Percentiles rank a stretch among this genome's conserved stretches.
Conservation (phyloP, 2,113 vertebrate species). For the Gopherus flavomarginatus region DNA sequence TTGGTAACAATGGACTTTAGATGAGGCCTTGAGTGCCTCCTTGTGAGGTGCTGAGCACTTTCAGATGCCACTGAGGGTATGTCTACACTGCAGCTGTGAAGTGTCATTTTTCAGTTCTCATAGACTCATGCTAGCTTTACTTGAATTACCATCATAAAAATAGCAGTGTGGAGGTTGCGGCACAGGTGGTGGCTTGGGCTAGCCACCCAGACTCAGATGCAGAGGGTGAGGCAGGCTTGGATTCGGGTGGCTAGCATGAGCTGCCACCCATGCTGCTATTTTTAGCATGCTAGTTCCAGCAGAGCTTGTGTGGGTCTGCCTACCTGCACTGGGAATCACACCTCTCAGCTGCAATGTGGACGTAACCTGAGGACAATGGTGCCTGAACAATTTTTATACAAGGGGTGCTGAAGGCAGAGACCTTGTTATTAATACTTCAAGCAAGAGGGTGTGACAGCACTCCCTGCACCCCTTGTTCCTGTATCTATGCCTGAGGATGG, state of each 20-base stretch:
- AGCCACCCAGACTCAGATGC: neutral
- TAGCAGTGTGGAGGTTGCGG: neutral
- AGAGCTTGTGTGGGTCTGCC: neutral
- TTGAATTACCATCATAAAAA: neutral
- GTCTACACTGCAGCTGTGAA: neutral
- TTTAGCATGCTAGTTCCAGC: neutral
- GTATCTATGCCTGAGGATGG: neutral
- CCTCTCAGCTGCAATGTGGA: neutral
- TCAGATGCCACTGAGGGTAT: neutral
- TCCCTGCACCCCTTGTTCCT: too few species aligned
- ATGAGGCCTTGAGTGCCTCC: neutral
- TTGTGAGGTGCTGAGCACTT: neutral
- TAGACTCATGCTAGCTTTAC: neutral
- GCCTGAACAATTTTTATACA: too few species aligned
- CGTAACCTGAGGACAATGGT: neutral
- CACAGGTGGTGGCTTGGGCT: neutral
- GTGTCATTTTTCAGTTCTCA: neutral
- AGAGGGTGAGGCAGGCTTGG: neutral
- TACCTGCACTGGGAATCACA: neutral
- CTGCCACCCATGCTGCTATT: neutral
- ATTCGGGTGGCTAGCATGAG: neutral
- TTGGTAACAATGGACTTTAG: neutral
- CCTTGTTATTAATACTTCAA: too few species aligned
- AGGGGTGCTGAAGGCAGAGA: too few species aligned
- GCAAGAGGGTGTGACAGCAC: too few species aligned